Conservation (phyloP, 2,797 vertebrate genomes). For the Eremophila alpestris region DNA sequence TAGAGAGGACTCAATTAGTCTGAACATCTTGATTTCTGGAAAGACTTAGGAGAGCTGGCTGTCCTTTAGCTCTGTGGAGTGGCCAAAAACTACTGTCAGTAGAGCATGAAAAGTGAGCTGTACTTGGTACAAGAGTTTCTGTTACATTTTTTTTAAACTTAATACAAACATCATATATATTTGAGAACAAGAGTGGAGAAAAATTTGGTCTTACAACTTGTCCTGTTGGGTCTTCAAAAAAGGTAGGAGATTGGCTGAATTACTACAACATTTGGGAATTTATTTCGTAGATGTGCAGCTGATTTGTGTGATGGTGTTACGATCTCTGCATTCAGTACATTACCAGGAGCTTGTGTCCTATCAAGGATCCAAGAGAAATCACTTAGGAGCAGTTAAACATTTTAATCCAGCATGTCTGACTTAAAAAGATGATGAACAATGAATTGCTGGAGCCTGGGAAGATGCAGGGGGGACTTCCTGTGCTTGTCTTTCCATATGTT, state of each 20-base stretch:
- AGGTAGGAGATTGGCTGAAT: neutral
- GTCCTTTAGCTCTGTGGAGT: neutral
- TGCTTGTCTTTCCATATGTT: fast-evolving
- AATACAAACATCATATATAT: neutral
- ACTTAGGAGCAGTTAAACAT: fast-evolving
- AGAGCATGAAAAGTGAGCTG: neutral
- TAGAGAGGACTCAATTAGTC: neutral
- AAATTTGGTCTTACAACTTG: neutral
- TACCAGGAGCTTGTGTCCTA: neutral
- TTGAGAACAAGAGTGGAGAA: neutral
- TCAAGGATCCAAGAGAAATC: neutral
- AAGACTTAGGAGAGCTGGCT: neutral
- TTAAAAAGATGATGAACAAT: neutral
- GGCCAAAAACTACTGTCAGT: neutral
- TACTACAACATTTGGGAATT: neutral
- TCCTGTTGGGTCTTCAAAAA: neutral
- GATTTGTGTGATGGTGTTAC: neutral
- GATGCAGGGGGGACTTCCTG: neutral
- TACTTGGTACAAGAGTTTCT: neutral
- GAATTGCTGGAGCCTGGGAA: neutral
- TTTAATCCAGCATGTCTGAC: neutral
- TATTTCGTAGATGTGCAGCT: neutral
- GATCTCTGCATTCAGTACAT: neutral
- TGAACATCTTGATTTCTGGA: neutral
- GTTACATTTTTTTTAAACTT: neutral